These are phyloP conservation scores for Danio jaintianensis DNA, from an alignment of 2,797 vertebrate species.

Conservation along the genomic window DNA sequence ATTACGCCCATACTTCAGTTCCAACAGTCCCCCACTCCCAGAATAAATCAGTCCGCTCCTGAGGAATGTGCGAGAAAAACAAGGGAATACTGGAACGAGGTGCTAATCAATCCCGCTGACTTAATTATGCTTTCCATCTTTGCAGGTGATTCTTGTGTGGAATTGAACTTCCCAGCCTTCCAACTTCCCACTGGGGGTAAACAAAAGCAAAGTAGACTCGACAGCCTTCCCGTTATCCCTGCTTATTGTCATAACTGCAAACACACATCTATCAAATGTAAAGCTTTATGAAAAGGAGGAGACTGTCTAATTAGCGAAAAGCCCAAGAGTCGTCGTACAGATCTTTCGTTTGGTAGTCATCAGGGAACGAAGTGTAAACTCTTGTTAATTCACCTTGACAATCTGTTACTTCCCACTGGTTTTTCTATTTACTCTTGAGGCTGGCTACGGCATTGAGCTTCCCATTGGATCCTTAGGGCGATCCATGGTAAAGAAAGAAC, in stretches of 20 bases:
- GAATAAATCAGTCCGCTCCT: conserved; percentile 58
- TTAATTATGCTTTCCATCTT: conserved; percentile 69
- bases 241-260: conserved; percentile 37
- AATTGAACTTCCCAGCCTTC: conserved; percentile 52
- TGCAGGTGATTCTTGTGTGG: conserved; percentile 45
- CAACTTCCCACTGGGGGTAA: conserved; percentile 18
- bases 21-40: conserved; percentile 41
- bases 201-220: conserved; percentile 38
- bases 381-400: neutral
- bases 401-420: conserved; percentile 7
- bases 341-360: neutral
- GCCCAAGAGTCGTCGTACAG: neutral
- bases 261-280: neutral
- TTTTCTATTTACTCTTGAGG: conserved; percentile 4
- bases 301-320: neutral
- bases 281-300: conserved; percentile 14
- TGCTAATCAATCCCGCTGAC: conserved; percentile 64
- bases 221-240: conserved; percentile 24
- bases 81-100: conserved; percentile 30
- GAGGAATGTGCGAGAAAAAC: conserved; percentile 39
- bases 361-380: neutral
- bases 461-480: neutral
- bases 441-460: neutral
- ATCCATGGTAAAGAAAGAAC: neutral
- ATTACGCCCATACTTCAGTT: conserved; percentile 60